phyloP scores from a whole-genome alignment of 2,888 invertebrate genomes.

The Helicoverpa assulta region DNA sequence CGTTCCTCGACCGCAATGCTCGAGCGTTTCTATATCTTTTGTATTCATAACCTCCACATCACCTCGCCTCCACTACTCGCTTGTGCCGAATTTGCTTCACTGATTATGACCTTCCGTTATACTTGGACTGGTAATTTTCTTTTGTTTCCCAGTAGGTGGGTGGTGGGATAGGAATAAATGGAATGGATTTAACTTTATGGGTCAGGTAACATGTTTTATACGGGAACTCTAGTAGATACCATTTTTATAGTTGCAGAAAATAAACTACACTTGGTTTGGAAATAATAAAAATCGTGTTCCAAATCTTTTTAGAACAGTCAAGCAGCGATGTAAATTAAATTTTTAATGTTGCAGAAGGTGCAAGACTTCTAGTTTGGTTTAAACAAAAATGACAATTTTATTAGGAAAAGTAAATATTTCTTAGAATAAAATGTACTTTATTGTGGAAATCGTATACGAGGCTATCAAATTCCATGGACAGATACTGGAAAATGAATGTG shows the following conservation, averaged over 20 bases:
- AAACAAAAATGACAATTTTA: background rate
- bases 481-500: background rate
- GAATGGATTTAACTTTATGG: background rate
- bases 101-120: constrained; percentile 70
- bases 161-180: background rate
- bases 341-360: background rate
- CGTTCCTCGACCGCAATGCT: constrained; percentile 82
- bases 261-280: background rate
- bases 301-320: background rate
- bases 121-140: constrained; percentile 27
- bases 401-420: constrained; percentile 4
- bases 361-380: background rate
- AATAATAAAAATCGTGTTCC: background rate
- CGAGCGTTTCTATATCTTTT: constrained; percentile 78
- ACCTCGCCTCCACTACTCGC: constrained; percentile 72
- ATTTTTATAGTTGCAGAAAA: too few relatives aligned
- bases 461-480: constrained; percentile 10
- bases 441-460: constrained; percentile 4
- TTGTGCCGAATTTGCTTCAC: constrained; percentile 73
- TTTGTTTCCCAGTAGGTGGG: background rate
- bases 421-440: constrained; percentile 27
- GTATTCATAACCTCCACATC: constrained; percentile 83
- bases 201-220: too few relatives aligned
- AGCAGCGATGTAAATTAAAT: background rate
- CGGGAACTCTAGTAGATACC: too few relatives aligned